phyloP scores from a whole-genome alignment of 2,888 invertebrate genomes.

The Dioctria rufipes region DNA sequence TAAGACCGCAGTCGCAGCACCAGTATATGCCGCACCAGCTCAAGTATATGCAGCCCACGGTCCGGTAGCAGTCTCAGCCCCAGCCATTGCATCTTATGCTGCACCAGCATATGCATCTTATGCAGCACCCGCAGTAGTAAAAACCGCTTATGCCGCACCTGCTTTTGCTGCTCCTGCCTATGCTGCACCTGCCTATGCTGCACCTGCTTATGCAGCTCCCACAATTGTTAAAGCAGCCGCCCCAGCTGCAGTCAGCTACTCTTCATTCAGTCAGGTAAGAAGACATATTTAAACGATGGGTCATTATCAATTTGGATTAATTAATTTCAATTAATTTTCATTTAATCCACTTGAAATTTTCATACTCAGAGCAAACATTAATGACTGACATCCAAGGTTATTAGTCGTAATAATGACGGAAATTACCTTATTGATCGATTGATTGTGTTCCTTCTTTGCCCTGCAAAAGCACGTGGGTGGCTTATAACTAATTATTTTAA shows the following conservation, averaged over 20 bases:
- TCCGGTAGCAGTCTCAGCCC: not conserved
- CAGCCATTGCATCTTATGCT: slow-evolving; percentile 47
- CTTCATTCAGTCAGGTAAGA: slow-evolving; percentile 67
- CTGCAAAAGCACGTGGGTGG: too few species aligned
- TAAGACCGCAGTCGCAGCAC: not conserved
- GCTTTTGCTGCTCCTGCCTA: not conserved
- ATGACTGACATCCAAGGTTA: too few species aligned
- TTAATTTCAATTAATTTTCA: slow-evolving; percentile 1
- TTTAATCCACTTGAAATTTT: not conserved
- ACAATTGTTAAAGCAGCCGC: slow-evolving; percentile 57
- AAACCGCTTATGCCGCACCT: slow-evolving; percentile 1
- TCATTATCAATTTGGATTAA: too few species aligned
- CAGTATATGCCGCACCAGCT: not conserved
- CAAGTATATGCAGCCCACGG: slow-evolving; percentile 28
- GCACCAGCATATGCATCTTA: slow-evolving; percentile 50
- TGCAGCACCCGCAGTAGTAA: slow-evolving; percentile 13
- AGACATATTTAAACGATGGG: not conserved
- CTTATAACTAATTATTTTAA: too few species aligned
- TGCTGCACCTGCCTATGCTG: slow-evolving; percentile 33
- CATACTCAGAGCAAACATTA: too few species aligned
- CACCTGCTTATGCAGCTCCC: slow-evolving; percentile 60
- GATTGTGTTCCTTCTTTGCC: too few species aligned
- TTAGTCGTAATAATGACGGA: too few species aligned
- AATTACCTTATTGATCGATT: too few species aligned
- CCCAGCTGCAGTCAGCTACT: slow-evolving; percentile 63